These are phyloP conservation scores for Anabacerthia variegaticeps DNA, from an alignment of 2,797 vertebrate genomes.

Conservation along the genomic window DNA sequence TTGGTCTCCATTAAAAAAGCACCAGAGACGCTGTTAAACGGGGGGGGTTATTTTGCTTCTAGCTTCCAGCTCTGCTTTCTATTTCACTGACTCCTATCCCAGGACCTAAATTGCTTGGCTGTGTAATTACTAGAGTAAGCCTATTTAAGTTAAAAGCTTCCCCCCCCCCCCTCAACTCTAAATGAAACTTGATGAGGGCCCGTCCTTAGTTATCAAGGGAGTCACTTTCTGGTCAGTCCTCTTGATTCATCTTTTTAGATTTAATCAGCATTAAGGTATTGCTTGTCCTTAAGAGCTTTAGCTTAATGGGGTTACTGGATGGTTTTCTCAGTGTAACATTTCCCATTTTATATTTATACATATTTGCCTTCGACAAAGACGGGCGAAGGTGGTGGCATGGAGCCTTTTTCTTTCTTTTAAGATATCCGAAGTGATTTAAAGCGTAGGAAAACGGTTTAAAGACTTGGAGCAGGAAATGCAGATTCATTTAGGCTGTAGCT, in stretches of 20 bases:
- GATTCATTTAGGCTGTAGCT: constrained; percentile 82
- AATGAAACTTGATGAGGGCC: constrained; percentile 97
- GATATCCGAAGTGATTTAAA: constrained; percentile 84
- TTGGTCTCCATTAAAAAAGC: constrained; percentile 83
- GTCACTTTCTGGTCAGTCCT: constrained; percentile 91
- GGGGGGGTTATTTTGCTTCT: constrained; percentile 80
- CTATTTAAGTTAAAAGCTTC: constrained; percentile 96
- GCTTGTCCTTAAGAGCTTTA: constrained; percentile 96
- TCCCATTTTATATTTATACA: constrained; percentile 79
- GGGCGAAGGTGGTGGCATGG: constrained; percentile 65
- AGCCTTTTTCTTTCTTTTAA: constrained; percentile 51
- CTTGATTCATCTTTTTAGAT: constrained; percentile 97
- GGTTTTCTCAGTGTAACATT: constrained; percentile 87
- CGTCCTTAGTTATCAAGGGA: constrained; percentile 91
- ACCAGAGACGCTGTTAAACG: constrained; percentile 78
- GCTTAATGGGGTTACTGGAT: constrained; percentile 97
- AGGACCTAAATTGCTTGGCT: constrained; percentile 90
- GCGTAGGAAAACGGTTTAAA: constrained; percentile 68
- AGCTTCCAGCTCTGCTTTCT: constrained; percentile 84
- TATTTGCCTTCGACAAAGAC: constrained; percentile 91
- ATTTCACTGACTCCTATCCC: constrained; percentile 86
- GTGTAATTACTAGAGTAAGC: constrained; percentile 95
- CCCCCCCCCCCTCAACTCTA: constrained; percentile 73
- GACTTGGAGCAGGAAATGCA: constrained; percentile 81
- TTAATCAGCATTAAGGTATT: constrained; percentile 97